Percentiles rank a stretch among this genome's conserved stretches.
These are phyloP conservation scores for Chrysolina oricalcia DNA, from an alignment of 2,888 invertebrate genomes.

Conservation along the genomic window DNA sequence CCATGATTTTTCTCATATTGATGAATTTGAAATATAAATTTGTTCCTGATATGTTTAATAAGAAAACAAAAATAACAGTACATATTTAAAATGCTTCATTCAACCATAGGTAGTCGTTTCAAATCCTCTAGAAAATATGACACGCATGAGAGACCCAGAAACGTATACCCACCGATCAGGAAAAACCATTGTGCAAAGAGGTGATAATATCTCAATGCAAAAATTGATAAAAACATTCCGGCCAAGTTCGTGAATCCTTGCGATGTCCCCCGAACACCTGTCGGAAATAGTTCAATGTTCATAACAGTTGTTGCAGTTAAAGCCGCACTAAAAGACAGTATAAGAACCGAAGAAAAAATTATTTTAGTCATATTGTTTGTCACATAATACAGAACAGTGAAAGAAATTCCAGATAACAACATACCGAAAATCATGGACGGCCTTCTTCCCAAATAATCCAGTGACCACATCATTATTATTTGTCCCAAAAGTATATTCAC, in stretches of 20 bases:
- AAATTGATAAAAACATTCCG: constrained; percentile 36
- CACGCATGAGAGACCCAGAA: constrained; percentile 21
- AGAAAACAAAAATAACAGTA: too few species aligned
- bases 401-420: constrained; percentile 37
- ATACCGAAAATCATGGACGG: constrained; percentile 34
- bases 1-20: too few species aligned
- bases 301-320: constrained; percentile 54
- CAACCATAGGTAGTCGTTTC: constrained; percentile 39
- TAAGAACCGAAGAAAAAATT: constrained; percentile 46
- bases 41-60: too few species aligned
- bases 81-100: constrained; percentile 23
- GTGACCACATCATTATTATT: constrained; percentile 50
- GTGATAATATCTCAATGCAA: constrained; percentile 42
- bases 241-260: constrained; percentile 51
- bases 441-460: constrained; percentile 59
- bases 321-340: constrained; percentile 46
- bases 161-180: constrained; percentile 33
- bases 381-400: constrained; percentile 29
- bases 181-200: constrained; percentile 37
- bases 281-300: constrained; percentile 60
- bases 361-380: constrained; percentile 37
- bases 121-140: constrained; percentile 35
- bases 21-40: too few species aligned
- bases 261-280: constrained; percentile 58
- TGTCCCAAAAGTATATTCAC: constrained; percentile 56